Conservation (phyloP, 1,140 invertebrate genomes). For the Anastrepha obliqua region DNA sequence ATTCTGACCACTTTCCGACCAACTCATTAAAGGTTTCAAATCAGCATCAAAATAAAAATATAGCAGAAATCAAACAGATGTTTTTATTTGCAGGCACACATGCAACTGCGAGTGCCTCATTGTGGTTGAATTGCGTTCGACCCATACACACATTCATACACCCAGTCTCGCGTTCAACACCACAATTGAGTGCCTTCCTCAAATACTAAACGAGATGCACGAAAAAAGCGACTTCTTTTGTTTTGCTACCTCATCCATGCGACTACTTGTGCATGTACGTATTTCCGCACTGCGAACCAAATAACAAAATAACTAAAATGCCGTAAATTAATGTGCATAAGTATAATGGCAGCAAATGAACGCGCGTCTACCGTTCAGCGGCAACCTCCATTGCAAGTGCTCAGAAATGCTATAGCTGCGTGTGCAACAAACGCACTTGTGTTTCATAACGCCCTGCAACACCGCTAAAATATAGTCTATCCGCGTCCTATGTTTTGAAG, state of each 20-base stretch:
- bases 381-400: background rate
- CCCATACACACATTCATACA: background rate
- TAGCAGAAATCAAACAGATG: constrained; percentile 38
- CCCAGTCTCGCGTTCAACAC: background rate
- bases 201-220: background rate
- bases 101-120: constrained; percentile 13
- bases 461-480: background rate
- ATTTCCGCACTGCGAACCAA: constrained; percentile 16
- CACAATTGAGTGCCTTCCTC: background rate
- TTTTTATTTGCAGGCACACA: constrained; percentile 25
- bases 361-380: background rate
- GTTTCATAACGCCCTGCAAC: background rate
- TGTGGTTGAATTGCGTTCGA: constrained; percentile 18
- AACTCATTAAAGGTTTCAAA: background rate
- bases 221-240: background rate
- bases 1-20: background rate
- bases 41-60: background rate
- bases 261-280: background rate
- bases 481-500: background rate
- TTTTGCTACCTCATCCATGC: background rate
- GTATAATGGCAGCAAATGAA: background rate
- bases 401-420: background rate
- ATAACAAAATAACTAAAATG: background rate
- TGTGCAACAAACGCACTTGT: constrained; percentile 7
- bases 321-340: background rate